Percentiles rank a stretch among this genome's conserved stretches.
phyloP scores from a whole-genome alignment of 2,113 vertebrate genomes.

The Apodemus speciosus region DNA sequence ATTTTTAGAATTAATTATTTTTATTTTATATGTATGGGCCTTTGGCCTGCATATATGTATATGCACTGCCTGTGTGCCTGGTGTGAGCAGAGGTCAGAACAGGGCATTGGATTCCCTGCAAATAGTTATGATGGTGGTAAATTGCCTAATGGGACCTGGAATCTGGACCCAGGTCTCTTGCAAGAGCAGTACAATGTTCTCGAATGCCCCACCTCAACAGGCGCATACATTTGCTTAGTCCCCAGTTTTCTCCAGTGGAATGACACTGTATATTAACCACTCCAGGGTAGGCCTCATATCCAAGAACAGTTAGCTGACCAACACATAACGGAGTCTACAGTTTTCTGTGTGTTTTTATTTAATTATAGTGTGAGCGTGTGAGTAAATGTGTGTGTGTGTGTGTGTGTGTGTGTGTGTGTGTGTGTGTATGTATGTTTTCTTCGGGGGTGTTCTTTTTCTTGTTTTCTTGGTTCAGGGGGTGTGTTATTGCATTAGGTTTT shows the following conservation, averaged over 20 bases:
- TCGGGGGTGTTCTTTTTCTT: not conserved
- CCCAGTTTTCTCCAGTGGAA: not conserved
- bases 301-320: not conserved
- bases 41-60: not conserved
- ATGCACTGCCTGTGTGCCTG: not conserved
- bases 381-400: not conserved
- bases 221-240: not conserved
- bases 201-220: not conserved
- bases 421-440: not conserved
- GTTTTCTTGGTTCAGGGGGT: not conserved
- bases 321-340: not conserved
- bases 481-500: not conserved
- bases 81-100: not conserved
- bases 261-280: not conserved
- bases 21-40: not conserved
- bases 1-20: not conserved
- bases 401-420: no score
- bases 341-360: not conserved
- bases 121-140: not conserved
- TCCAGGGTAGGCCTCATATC: not conserved
- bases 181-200: not conserved
- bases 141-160: not conserved
- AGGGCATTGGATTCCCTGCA: not conserved
- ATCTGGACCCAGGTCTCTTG: not conserved
- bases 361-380: not conserved